Evolutionary conservation across 2,113 vertebrate species (phyloP), one percentile per base, ranked within the genome.

Genomic region (Protomyctophum bolini): DNA sequence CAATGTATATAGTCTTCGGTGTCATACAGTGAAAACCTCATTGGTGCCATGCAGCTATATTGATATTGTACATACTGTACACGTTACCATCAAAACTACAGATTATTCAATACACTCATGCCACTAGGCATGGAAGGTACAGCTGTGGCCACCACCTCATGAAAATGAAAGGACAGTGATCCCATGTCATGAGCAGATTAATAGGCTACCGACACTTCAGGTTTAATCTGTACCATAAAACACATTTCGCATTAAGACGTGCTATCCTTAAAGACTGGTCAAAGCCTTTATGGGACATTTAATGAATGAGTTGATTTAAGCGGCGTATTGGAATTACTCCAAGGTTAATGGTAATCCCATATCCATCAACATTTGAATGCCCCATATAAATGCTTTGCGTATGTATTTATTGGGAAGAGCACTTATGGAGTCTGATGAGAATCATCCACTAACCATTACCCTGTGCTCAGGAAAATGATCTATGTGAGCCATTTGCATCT

Each of bases 311-410:
- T 85, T 78, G 83, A 87, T 87, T 91, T 78, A 89, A 86, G 66
- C 41, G 50, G 70, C 73, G 77, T 77, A 86, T 89, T 91, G 89
- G 89, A 92, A 88, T 86, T 77, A 81, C 77, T 88, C 86, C 92
- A 92, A 92, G 92, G 91, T 92, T 93, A 93, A 93, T 92, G 90
- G 82, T 84, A 86, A 91, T 91, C 86, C 88, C 82, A 86, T 88
- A 92, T 94, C 88, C 76, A 90, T 90, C 91, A 91, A 80, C 80
- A 85, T 83, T 71, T 64, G 77, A 84, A 83, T 87, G 21, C 76
- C 79, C 76, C 75, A 82, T 92, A 91, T 82, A 87, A 89, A 89
- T 86, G 87, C 87, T 80, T 83, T 41, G 65, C 70, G 76, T 77
- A 73, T 79, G 88, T 86, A 89, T 90, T 91, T 91, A 92, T 92